These are phyloP conservation scores for Oreotrochilus melanogaster DNA, from an alignment of 2,113 vertebrate genomes.

Conservation along the genomic window DNA sequence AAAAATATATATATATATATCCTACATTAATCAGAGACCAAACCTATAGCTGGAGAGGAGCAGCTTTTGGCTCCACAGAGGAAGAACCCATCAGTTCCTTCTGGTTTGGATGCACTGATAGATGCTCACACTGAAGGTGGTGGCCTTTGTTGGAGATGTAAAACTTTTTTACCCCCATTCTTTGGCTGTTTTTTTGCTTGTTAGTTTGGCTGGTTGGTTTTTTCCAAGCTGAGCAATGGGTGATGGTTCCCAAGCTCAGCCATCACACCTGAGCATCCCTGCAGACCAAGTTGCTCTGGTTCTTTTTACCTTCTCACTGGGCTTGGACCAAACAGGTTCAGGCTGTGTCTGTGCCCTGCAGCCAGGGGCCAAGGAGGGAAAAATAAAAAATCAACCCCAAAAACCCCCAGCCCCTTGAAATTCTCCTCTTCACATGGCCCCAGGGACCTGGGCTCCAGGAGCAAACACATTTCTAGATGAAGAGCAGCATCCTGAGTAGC, in stretches of 20 bases:
- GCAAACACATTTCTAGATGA: not conserved
- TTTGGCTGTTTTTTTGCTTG: not conserved
- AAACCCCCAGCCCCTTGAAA: accelerated
- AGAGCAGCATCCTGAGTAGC: accelerated
- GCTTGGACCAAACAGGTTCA: not conserved
- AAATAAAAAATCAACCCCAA: not conserved
- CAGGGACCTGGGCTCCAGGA: not conserved
- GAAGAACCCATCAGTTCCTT: not conserved
- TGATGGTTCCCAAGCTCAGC: not conserved
- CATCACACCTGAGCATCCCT: not conserved
- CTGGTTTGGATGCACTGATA: not conserved
- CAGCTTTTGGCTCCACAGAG: not conserved
- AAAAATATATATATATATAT: no score
- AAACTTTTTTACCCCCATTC: not conserved
- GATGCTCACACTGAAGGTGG: not conserved
- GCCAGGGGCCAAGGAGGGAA: not conserved
- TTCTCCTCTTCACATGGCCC: not conserved
- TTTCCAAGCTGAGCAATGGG: not conserved
- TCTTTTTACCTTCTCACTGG: not conserved
- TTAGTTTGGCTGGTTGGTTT: no score
- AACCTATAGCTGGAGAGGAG: not conserved
- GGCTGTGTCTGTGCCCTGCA: not conserved
- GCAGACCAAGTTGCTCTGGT: not conserved
- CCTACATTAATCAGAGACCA: not conserved
- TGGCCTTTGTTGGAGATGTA: not conserved